Conservation (phyloP, 2,888 invertebrate species). For the Galerucella pusilla region DNA sequence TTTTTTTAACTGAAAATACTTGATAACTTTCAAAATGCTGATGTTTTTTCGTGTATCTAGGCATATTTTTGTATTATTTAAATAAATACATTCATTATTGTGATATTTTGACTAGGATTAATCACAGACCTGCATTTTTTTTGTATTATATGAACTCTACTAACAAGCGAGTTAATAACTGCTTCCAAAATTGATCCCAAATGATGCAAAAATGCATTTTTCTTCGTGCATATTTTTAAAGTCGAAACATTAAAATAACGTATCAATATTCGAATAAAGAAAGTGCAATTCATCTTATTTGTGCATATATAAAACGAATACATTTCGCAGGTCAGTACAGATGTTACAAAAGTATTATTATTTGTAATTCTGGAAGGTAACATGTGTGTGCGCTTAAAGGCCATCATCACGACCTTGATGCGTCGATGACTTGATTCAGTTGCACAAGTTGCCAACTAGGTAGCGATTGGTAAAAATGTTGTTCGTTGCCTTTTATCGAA, state of each 20-base stretch:
- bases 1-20: no score
- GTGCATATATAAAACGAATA: neutral
- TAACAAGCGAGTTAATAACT: no score
- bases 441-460: constrained; percentile 16
- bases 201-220: no score
- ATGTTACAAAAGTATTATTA: constrained; percentile 39
- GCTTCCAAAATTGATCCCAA: no score
- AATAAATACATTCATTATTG: no score
- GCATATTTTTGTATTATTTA: no score
- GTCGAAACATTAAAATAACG: neutral
- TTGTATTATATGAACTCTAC: no score
- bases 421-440: constrained; percentile 20
- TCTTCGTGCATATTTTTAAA: no score
- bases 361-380: constrained; percentile 44
- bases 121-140: no score
- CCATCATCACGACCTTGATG: constrained; percentile 38
- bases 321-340: constrained; percentile 28
- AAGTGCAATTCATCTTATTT: constrained; percentile 10
- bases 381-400: constrained; percentile 31
- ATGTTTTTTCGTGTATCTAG: no score
- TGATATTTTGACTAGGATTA: no score
- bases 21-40: no score
- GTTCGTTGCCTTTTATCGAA: constrained; percentile 7
- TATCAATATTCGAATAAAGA: neutral
- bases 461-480: constrained; percentile 5